Base-by-base conservation (phyloP, 2,113 vertebrate genomes). In the Notothenia rossii region DNA sequence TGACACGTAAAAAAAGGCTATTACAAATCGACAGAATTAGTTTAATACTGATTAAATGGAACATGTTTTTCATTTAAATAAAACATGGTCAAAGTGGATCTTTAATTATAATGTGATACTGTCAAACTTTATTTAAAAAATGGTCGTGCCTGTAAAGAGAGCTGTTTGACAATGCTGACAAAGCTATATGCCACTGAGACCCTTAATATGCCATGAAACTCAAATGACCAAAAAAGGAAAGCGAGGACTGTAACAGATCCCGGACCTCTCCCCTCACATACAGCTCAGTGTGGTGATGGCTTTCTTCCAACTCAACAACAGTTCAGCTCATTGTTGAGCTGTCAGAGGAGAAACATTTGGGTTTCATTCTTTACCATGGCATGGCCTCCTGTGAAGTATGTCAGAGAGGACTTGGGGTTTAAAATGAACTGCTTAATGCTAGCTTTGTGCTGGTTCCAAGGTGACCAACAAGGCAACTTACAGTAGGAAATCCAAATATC, bases 261-360 rank as follows among this genome's bases (percentile, higher is more conserved):
- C 59, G 55, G 65, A 77, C 62, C 53, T 61, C 18, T 36, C 40
- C 15, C 11, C 46, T 64, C 29, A 73, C 20, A 51, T 0, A 67
- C 13, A 66, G 20, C 59, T 43, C 25, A 69, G 4, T 64, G 58
- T 17, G 56, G 33, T 67, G 71, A 75, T n/a, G n/a, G 8, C 20
- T 72, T 69, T 72, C 50, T 72, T 46, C 25, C 65, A 54, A 75
- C 69, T 64, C 70, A 46, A 55, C 62, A 68, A 83, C 49, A 74
- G 77, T 65, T 77, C 55, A 75, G 18, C 46, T 74, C 71, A 81
- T 63, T 79, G 51, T 72, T 55, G 17, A 76, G 10, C 75, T 69
- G 50, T 79, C 75, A 75, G 64, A 70, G 36, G 22, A 54, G 49
- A 68, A 62, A 76, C 82, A 82, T 80, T 65, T 85, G 85, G 49